Base-by-base conservation (phyloP, 1,140 invertebrate species). In the Bombus breviceps region DNA sequence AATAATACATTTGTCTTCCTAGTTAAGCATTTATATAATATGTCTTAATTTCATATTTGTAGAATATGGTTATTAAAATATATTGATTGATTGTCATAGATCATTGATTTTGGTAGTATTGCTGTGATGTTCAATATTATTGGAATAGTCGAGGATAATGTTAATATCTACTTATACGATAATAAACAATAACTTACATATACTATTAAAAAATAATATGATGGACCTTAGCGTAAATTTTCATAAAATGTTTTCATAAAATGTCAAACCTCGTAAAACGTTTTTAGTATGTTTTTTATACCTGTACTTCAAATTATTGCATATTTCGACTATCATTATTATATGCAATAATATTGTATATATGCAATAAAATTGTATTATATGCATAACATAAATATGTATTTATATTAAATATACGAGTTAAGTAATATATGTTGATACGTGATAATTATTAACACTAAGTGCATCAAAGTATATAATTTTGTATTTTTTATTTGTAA, bases 401-500 rank as follows among this genome's bases (percentile, higher is more conserved):
- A 76, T 83, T 83, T 78, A 43, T 57, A 47, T 69, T 77, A 76
- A 77, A 59, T 32, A 78, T 69, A 69, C 8, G 34, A 57, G 39
- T 39, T 64, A 66, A n/a, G 2, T 84, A 84, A 84, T 71, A 69
- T 53, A 71, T 43, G 32, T 72, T 62, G 22, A 43, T 59, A 72
- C 72, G 32, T 84, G 76, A 79, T 84, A 79, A 59, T 84, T 47
- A 71, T 71, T 59, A 57, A 57, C 47, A 57, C 3, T 41, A 66
- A 75, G 8, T 53, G 12, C 22, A 53, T 18, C 0, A 47, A 39
- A 57, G 22, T 47, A 41, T 32, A 83, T 25, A 83, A 66, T 76
- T 83, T 77, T 69, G 6, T 57, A 80, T 72, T 47, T 79, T 77
- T 62, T 57, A 84, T 9, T 25, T 2, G 13, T 37, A 71, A 62